Evolutionary conservation across 92 coral and sea anemone species (phyloP).

Genomic region (Palythoa heliodiscus): DNA sequence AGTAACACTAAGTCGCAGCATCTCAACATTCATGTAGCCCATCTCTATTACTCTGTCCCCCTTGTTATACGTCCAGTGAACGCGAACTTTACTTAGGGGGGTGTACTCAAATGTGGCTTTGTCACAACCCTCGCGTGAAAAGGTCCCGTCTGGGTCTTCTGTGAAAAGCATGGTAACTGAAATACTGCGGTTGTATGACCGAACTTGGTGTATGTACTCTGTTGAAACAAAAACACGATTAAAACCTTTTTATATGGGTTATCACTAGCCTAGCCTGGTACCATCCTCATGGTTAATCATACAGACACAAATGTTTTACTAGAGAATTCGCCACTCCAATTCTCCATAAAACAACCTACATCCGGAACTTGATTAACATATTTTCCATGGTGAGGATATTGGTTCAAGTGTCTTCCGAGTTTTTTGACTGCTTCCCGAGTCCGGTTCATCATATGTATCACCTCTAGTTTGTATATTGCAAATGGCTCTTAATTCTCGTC

Average conservation of each 20-base stretch:
- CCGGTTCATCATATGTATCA: too few species aligned
- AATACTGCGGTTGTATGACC: conserved; percentile 85
- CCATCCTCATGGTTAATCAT: too few species aligned
- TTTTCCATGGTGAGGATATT: too few species aligned
- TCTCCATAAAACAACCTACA: too few species aligned
- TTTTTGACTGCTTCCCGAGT: too few species aligned
- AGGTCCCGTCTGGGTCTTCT: conserved; percentile 67
- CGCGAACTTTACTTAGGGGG: conserved; percentile 82
- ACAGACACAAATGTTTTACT: too few species aligned
- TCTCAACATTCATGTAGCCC: conserved; percentile 94
- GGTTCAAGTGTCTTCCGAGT: too few species aligned
- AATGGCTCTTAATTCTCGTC: too few species aligned
- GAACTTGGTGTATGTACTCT: conserved; percentile 96
- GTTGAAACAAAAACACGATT: conserved; percentile 3
- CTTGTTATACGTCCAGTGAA: conserved; percentile 97
- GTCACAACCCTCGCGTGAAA: conserved; percentile 75
- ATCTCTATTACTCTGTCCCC: conserved; percentile 91
- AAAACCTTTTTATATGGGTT: too few species aligned
- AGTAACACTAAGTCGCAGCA: conserved; percentile 67
- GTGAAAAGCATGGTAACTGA: conserved; percentile 97
- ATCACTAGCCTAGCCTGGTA: neutral
- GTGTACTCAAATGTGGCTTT: conserved; percentile 61
- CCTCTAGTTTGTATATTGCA: too few species aligned
- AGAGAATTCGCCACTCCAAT: too few species aligned
- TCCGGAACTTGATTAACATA: too few species aligned